Evolutionary conservation across 2,113 vertebrate species (phyloP), one percentile per base, ranked within the genome.

Genomic region (Equus przewalskii): DNA sequence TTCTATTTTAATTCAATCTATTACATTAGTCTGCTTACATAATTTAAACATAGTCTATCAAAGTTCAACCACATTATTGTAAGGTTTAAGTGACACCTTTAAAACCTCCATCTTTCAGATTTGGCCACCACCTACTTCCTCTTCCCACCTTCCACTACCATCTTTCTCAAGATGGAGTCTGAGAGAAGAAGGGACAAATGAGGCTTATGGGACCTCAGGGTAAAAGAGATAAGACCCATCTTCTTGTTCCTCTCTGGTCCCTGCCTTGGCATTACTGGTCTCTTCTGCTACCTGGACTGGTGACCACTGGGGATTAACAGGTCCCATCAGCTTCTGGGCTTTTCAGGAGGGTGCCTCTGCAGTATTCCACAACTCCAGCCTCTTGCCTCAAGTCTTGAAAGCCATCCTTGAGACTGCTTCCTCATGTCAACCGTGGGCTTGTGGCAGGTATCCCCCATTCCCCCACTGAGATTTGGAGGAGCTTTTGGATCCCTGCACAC

Each of bases 91-190:
- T 78, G 83, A 62, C 73, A 69, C 5, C 62, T 91, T 51, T 93
- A 75, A 88, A 90, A 94, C 36, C 12, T 78, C 41, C 82, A 15
- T 69, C 65, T 92, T 95, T 91, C n/a, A 18, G 6, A 91, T 87
- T 70, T 92, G 80, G 12, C 15, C 14, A 5, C 49, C 12, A 62
- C 65, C 41, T 70, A 1, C n/a, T 91, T 6, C 41, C 6, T 69
- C 54, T 67, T 81, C 44, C 51, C 14, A 62, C 26, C 19, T 86
- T 19, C 41, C 13, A 70, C 7, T 19, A 4, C 28, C 15, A 46
- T 60, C 62, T 92, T 94, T 62, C 69, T 86, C 30, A 67, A 18
- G 4, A 7, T 28, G 36, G 56, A 36, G 1, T 64, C 7, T 18
- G 9, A 10, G 33, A 81, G 14, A n/a, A 79, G 26, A 51, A 46